Conservation (phyloP, 1,140 invertebrate species). For the Listronotus oregonensis region DNA sequence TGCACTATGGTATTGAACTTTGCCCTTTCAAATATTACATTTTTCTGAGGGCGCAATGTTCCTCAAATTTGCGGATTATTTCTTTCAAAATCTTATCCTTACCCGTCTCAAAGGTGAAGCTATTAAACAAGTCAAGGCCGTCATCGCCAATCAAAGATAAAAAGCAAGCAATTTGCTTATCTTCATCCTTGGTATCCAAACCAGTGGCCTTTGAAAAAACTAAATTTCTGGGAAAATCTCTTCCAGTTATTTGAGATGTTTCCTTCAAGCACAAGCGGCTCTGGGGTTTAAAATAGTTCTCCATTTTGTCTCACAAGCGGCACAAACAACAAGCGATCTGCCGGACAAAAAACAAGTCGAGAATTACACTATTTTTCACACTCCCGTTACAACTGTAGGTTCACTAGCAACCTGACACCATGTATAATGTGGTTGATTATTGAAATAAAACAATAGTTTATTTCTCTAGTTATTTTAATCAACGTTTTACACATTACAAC, state of each 20-base stretch:
- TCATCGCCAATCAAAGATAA: conserved; percentile 7
- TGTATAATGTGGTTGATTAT: too few relatives aligned
- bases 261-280: background rate
- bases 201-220: background rate
- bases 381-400: too few relatives aligned
- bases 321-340: too few relatives aligned
- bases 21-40: conserved; percentile 1
- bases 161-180: background rate
- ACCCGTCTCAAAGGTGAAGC: conserved; percentile 2
- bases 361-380: too few relatives aligned
- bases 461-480: too few relatives aligned
- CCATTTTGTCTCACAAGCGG: conserved; percentile 4
- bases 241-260: background rate
- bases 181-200: background rate
- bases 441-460: too few relatives aligned
- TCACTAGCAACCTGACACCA: too few relatives aligned
- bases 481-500: too few relatives aligned
- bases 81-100: background rate
- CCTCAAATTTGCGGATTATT: conserved; percentile 8
- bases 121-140: conserved; percentile 9
- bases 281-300: background rate
- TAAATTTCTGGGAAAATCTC: conserved; percentile 2
- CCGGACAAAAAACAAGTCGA: too few relatives aligned
- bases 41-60: background rate
- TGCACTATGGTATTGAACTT: conserved; percentile 9